Evolutionary conservation across 2,888 invertebrate genomes (phyloP), one percentile per base, ranked within the genome.

Genomic region (Andrena praecox): DNA sequence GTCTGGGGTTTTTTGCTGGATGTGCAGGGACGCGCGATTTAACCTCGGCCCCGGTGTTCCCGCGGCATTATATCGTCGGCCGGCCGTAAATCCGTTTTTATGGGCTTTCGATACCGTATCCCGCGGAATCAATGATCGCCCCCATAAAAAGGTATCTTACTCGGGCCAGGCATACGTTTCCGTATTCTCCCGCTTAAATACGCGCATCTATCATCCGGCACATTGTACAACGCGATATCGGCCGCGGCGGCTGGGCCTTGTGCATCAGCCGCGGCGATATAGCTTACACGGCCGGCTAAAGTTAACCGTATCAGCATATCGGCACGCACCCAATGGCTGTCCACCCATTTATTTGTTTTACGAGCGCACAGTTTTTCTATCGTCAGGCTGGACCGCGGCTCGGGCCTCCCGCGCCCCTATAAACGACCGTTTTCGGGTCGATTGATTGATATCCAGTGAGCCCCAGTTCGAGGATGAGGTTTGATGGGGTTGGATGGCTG

Each of bases 181-280:
- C 82, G 71, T 72, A 69, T 72, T 76, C 71, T 77, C 69, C 54
- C 70, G 80, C 74, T 82, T 82, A 75, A 82, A 82, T 72, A 79
- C 71, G 56, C 59, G 85, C 82, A 82, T 85, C 77, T 79, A 85
- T 85, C 85, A 85, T 75, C 60, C 74, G 50, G 70, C 35, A 66
- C 54, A 77, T 82, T 68, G 82, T 77, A 31, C 54, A 42, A 52
- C 31, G 68, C 59, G 70, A 79, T 82, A 79, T 74, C 82, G 71
- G 69, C 63, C 68, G 69, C 67, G 77, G 60, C 64, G 24, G 24
- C 10, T 62, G 63, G 70, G 29, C 74, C 72, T 42, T 42, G 67
- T 83, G 83, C 72, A 69, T 68, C 75, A 56, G 66, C 72, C 69
- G 56, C 20, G 27, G 59, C 77, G 48, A 60, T 72, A 68, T 68